Conservation (phyloP, 2,888 invertebrate genomes). For the Miltochrista miniata region DNA sequence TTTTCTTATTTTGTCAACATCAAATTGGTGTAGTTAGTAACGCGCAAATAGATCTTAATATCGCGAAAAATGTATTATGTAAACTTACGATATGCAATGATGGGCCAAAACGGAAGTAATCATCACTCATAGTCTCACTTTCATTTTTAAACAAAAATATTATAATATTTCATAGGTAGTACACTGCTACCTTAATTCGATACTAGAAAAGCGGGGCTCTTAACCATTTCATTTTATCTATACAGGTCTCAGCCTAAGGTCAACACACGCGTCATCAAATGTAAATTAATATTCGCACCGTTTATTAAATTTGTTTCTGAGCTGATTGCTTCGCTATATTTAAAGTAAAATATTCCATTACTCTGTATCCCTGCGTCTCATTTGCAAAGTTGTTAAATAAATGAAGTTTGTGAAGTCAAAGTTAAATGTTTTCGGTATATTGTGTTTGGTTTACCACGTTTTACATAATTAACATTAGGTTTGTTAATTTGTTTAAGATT, state of each 20-base stretch:
- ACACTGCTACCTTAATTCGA: no score
- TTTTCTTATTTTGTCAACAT: no score
- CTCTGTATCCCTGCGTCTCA: conserved; percentile 10
- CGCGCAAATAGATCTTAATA: no score
- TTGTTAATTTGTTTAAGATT: conserved; percentile 14
- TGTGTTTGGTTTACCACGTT: conserved; percentile 18
- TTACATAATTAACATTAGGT: conserved; percentile 25
- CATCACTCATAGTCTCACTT: no score
- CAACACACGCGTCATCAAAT: conserved; percentile 9
- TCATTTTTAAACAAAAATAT: no score
- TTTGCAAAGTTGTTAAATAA: conserved; percentile 25
- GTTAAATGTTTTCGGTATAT: conserved; percentile 10
- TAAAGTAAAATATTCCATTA: conserved; percentile 18
- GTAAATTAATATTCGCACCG: conserved; percentile 17
- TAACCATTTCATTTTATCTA: no score
- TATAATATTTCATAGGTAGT: no score
- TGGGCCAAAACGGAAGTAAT: no score
- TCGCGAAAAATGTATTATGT: no score
- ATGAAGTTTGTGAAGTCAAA: conserved; percentile 19
- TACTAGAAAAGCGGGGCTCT: no score
- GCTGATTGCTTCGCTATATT: conserved; percentile 22
- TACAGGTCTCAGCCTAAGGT: conserved; percentile 5
- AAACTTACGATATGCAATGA: no score
- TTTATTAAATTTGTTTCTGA: conserved; percentile 30
- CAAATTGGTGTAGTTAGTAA: no score